These are phyloP conservation scores for Sebastes variabilis DNA, from an alignment of 2,797 vertebrate species.

Conservation along the genomic window DNA sequence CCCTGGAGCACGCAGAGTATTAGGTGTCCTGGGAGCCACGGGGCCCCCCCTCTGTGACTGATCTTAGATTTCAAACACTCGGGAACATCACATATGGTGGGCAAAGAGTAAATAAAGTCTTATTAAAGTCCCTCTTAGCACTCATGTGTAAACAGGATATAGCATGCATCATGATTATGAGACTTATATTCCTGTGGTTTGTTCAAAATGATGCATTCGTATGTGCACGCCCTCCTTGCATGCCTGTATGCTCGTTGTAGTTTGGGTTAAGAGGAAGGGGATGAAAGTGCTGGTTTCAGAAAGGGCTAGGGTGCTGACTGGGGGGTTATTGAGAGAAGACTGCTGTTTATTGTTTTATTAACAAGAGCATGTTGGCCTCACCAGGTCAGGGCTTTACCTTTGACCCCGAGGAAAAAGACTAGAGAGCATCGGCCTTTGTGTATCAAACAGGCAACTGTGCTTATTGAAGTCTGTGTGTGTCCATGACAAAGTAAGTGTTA, in stretches of 20 bases:
- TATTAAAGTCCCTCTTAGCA: constrained; percentile 58
- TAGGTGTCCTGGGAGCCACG: constrained; percentile 83
- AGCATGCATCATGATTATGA: neutral
- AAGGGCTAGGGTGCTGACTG: constrained; percentile 33
- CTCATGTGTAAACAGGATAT: constrained; percentile 34
- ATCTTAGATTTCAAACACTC: constrained; percentile 85
- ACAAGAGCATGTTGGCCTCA: constrained; percentile 78
- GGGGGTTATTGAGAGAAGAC: constrained; percentile 65
- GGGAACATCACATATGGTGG: constrained; percentile 79
- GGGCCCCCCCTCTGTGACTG: constrained; percentile 68
- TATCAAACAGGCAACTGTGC: constrained; percentile 45
- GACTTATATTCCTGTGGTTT: constrained; percentile 1
- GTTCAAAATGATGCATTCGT: constrained; percentile 1
- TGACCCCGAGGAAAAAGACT: constrained; percentile 71
- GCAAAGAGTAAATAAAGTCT: constrained; percentile 77
- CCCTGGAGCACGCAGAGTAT: constrained; percentile 85
- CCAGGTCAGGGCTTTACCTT: constrained; percentile 75
- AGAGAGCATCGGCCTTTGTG: constrained; percentile 50
- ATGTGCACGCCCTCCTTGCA: neutral
- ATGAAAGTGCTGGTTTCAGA: constrained; percentile 47
- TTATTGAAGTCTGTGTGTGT: constrained; percentile 60
- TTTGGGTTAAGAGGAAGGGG: constrained; percentile 44
- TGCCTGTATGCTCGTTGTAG: constrained; percentile 4
- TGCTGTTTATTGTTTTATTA: constrained; percentile 85
- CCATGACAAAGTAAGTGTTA: constrained; percentile 15